Conservation (phyloP, 2,113 vertebrate genomes). For the Xyliphius kryptos region DNA sequence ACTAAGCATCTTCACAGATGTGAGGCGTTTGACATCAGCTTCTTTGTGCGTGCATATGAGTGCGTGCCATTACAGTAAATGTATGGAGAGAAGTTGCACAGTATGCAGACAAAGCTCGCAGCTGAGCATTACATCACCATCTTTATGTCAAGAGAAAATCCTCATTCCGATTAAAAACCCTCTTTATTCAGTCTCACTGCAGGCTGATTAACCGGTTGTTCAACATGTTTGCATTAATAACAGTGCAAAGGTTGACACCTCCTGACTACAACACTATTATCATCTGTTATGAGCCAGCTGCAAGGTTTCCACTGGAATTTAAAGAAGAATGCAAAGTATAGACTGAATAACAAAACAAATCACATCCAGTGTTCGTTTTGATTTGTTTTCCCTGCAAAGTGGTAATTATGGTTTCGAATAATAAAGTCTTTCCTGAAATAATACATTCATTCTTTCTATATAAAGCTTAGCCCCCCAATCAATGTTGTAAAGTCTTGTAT, state of each 20-base stretch:
- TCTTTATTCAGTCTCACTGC: constrained; percentile 12
- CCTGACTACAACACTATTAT: neutral
- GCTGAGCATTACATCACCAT: constrained; percentile 2
- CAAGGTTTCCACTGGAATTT: neutral
- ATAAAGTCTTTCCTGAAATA: too few species aligned
- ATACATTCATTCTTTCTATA: too few species aligned
- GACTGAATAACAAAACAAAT: too few species aligned
- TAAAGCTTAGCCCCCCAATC: too few species aligned
- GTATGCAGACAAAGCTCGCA: neutral
- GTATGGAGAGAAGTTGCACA: neutral
- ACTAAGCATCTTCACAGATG: constrained; percentile 4
- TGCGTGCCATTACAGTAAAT: neutral
- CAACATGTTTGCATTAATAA: constrained; percentile 24
- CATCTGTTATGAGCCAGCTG: constrained; percentile 10
- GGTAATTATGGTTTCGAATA: too few species aligned
- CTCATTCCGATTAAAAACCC: neutral
- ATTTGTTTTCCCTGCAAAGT: too few species aligned
- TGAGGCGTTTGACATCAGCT: constrained; percentile 2
- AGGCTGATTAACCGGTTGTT: constrained; percentile 26
- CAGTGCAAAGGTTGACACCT: neutral
- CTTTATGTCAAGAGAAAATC: constrained; percentile 3
- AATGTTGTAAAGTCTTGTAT: too few species aligned
- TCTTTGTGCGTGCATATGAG: neutral
- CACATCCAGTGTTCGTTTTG: too few species aligned
- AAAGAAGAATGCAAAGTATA: neutral